These are phyloP conservation scores for Momotus momota DNA, from an alignment of 2,797 vertebrate genomes.

Conservation along the genomic window DNA sequence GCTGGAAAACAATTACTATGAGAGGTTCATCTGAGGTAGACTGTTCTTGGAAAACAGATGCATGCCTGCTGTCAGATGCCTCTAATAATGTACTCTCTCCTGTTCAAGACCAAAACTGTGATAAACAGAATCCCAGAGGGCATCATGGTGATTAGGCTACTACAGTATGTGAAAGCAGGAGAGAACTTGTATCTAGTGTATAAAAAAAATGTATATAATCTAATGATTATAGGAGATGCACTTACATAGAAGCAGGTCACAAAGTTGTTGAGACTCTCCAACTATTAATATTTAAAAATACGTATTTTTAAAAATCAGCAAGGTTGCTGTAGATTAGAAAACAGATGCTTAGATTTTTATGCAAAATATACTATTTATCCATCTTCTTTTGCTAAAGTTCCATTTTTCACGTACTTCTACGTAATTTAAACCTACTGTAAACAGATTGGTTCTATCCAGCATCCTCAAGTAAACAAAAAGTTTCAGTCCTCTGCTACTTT, in stretches of 20 bases:
- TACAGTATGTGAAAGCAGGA: background rate
- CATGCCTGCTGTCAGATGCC: background rate
- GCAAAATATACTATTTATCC: background rate
- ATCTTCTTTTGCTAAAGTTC: background rate
- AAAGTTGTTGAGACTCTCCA: background rate
- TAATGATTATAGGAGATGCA: background rate
- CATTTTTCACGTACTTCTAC: background rate
- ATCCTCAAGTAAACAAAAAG: conserved; percentile 5
- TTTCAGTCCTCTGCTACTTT: background rate
- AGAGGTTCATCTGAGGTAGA: background rate
- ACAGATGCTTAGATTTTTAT: background rate
- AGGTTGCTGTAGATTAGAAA: background rate
- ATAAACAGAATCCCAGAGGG: background rate
- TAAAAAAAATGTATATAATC: background rate
- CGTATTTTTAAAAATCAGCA: background rate
- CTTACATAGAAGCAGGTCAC: background rate
- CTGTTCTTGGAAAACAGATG: background rate
- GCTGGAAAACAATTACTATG: background rate
- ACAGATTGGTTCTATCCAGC: background rate
- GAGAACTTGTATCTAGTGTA: background rate
- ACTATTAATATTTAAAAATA: background rate
- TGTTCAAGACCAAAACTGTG: background rate
- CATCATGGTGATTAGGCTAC: background rate
- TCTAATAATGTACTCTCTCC: background rate
- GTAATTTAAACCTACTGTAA: background rate